Conservation (phyloP, 2,113 vertebrate species). For the Xenotilapia caudafasciata region DNA sequence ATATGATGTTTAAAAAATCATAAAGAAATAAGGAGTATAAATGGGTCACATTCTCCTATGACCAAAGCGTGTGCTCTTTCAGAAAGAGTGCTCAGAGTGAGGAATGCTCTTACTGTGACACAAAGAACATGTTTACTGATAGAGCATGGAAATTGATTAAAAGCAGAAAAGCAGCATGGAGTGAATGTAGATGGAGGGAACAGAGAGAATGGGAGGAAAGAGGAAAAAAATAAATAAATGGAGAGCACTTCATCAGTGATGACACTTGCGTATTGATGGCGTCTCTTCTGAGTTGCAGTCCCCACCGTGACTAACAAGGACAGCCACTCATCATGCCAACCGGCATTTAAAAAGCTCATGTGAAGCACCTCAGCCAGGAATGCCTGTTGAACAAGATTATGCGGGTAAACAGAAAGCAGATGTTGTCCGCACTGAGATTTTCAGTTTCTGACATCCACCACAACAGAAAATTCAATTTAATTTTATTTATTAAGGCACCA, state of each 20-base stretch:
- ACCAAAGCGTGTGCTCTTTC: conserved; percentile 16
- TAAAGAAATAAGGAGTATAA: neutral
- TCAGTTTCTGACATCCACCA: conserved; percentile 7
- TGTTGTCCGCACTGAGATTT: conserved; percentile 19
- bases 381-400: conserved; percentile 33
- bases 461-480: neutral
- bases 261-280: conserved; percentile 29
- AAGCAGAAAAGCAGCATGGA: conserved; percentile 43
- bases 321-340: conserved; percentile 53
- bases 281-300: conserved; percentile 26
- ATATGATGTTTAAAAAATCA: neutral
- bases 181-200: neutral
- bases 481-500: neutral
- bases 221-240: neutral
- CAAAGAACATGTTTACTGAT: conserved; percentile 59
- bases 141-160: conserved; percentile 65
- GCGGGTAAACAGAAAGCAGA: conserved; percentile 60
- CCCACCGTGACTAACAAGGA: conserved; percentile 47
- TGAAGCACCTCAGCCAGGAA: conserved; percentile 47
- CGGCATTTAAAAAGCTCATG: conserved; percentile 21
- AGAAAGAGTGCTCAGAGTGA: conserved; percentile 51
- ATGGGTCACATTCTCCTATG: neutral
- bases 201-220: neutral
- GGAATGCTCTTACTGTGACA: conserved; percentile 57
- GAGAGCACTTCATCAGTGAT: conserved; percentile 45